A percentile compares a stretch with the other conserved stretches of the same genome.
phyloP scores from a whole-genome alignment of 2,113 vertebrate genomes.

The Anas platyrhynchos region DNA sequence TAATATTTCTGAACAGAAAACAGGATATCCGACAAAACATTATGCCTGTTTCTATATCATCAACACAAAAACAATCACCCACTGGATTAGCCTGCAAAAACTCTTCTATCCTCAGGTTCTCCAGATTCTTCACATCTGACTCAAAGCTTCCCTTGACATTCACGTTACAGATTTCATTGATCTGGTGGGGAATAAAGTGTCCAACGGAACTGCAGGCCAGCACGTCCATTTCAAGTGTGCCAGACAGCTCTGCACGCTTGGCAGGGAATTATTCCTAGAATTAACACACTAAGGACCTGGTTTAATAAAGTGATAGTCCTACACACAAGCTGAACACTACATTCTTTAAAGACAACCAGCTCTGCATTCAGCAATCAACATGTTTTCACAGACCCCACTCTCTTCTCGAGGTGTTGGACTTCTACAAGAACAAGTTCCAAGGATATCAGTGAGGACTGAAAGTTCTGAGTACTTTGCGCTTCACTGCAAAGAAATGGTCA shows the following conservation, averaged over 20 bases:
- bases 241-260: neutral
- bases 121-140: neutral
- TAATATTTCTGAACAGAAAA: neutral
- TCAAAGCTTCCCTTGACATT: neutral
- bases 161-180: neutral
- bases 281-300: neutral
- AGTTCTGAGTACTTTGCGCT: neutral
- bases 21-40: neutral
- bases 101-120: neutral
- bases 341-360: neutral
- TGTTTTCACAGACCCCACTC: neutral
- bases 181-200: neutral
- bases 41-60: neutral
- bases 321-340: neutral
- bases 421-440: fast-evolving
- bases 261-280: neutral
- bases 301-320: neutral
- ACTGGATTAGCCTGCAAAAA: neutral
- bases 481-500: neutral
- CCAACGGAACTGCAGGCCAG: neutral
- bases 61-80: neutral
- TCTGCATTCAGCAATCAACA: neutral
- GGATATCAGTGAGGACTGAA: neutral
- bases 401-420: neutral
- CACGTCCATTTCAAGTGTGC: neutral